Conservation (phyloP, 2,888 invertebrate genomes). For the Ametastegia equiseti region DNA sequence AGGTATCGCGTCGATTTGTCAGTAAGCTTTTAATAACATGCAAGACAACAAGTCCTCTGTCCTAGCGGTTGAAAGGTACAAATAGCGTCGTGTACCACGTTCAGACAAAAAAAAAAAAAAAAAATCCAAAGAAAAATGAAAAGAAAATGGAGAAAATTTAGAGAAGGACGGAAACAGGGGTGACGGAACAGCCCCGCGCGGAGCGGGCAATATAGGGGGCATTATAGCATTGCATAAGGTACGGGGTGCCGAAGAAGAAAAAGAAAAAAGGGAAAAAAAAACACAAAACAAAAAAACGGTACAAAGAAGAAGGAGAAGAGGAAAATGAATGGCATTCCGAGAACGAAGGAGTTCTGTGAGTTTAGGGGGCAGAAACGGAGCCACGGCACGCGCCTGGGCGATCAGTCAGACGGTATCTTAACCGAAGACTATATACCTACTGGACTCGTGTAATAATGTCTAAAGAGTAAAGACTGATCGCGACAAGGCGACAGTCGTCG, state of each 20-base stretch:
- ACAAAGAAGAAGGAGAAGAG: slow-evolving; percentile 24
- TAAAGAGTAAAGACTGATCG: slow-evolving; percentile 44
- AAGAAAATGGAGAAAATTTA: slow-evolving; percentile 23
- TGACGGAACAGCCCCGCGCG: neutral
- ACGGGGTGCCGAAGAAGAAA: no score
- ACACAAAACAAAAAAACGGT: neutral
- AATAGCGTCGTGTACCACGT: slow-evolving; percentile 20
- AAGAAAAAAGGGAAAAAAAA: no score
- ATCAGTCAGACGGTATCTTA: slow-evolving; percentile 65
- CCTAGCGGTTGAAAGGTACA: slow-evolving; percentile 36
- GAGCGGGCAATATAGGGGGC: neutral
- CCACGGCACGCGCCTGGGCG: slow-evolving; percentile 67
- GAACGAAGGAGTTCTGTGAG: slow-evolving; percentile 18
- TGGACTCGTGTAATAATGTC: slow-evolving; percentile 43
- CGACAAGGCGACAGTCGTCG: slow-evolving; percentile 9
- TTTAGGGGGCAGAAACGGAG: slow-evolving; percentile 9
- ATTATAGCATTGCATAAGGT: slow-evolving; percentile 7
- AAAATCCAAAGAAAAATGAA: slow-evolving; percentile 44
- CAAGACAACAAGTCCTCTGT: slow-evolving; percentile 56
- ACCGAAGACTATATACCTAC: slow-evolving; percentile 9
- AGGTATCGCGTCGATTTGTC: slow-evolving; percentile 10
- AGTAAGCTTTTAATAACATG: slow-evolving; percentile 35
- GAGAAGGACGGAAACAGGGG: slow-evolving; percentile 35
- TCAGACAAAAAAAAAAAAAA: slow-evolving; percentile 49
- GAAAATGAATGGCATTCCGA: slow-evolving; percentile 45